A percentile compares a stretch with the other conserved stretches of the same genome.
Conservation (phyloP, 2,888 invertebrate genomes). For the Acholoe squamosa region DNA sequence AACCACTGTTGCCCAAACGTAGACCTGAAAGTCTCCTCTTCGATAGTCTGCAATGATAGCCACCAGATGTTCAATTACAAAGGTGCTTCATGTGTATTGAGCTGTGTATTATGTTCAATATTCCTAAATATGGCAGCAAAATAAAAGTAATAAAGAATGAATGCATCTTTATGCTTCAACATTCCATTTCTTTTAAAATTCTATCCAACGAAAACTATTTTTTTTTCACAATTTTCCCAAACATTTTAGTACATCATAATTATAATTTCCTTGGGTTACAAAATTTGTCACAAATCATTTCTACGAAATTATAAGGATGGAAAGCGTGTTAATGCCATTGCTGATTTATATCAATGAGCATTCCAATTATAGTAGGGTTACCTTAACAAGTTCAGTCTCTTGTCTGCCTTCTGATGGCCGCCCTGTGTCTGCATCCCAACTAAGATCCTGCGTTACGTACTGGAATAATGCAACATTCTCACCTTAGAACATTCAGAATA, state of each 20-base stretch:
- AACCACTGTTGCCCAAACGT: constrained; percentile 29
- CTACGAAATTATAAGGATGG: too few species aligned
- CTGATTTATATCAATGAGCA: too few species aligned
- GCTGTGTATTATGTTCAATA: neutral
- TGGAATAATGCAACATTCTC: too few species aligned
- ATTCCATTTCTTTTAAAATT: neutral
- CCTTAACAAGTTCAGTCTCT: neutral
- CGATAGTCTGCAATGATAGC: neutral
- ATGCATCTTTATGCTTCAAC: neutral
- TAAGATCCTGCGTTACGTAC: neutral
- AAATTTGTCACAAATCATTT: neutral
- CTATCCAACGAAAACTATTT: too few species aligned
- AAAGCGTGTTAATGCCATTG: too few species aligned
- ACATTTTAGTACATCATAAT: neutral
- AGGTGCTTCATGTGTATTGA: neutral
- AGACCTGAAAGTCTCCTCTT: neutral
- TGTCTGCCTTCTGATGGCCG: neutral
- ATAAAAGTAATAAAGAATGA: neutral
- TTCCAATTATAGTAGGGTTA: neutral
- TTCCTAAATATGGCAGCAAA: neutral
- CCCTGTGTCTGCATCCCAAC: neutral
- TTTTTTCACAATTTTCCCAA: neutral
- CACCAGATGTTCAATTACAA: neutral
- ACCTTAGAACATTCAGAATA: too few species aligned
- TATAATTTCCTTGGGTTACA: neutral